These are phyloP conservation scores for Euthynnus affinis DNA, from an alignment of 2,797 vertebrate genomes.

Conservation along the genomic window DNA sequence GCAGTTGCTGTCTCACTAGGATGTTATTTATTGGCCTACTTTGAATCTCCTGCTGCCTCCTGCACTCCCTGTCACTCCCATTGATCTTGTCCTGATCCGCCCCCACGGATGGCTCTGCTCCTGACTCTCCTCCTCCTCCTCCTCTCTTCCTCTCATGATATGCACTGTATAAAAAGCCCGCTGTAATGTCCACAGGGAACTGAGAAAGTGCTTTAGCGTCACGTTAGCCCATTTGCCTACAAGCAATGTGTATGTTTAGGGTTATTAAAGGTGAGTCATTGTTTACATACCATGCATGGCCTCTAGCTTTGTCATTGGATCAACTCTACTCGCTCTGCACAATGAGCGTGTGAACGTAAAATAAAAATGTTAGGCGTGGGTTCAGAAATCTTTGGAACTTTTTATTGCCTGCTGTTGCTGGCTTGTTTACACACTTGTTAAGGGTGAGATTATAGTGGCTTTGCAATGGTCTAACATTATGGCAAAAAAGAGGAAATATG, in stretches of 20 bases:
- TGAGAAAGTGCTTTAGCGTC: conserved; percentile 37
- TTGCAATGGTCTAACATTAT: not conserved
- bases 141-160: conserved; percentile 33
- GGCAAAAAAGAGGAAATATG: not conserved
- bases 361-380: not conserved
- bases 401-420: not conserved
- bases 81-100: conserved; percentile 84
- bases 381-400: not conserved
- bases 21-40: conserved; percentile 88
- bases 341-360: not conserved
- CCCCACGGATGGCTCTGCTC: conserved; percentile 60
- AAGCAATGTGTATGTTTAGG: conserved; percentile 18
- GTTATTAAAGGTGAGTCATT: conserved; percentile 34
- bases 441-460: not conserved
- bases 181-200: conserved; percentile 31
- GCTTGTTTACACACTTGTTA: not conserved
- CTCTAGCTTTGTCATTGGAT: conserved; percentile 26
- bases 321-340: conserved; percentile 14
- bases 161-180: conserved; percentile 48
- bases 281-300: conserved; percentile 24
- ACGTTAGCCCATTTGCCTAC: conserved; percentile 25
- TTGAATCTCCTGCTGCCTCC: conserved; percentile 84
- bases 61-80: conserved; percentile 84
- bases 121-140: conserved; percentile 15
- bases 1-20: conserved; percentile 79